Percentiles rank a stretch among this genome's conserved stretches.
phyloP scores from a whole-genome alignment of 2,113 vertebrate species.

The Salvelinus alpinus region DNA sequence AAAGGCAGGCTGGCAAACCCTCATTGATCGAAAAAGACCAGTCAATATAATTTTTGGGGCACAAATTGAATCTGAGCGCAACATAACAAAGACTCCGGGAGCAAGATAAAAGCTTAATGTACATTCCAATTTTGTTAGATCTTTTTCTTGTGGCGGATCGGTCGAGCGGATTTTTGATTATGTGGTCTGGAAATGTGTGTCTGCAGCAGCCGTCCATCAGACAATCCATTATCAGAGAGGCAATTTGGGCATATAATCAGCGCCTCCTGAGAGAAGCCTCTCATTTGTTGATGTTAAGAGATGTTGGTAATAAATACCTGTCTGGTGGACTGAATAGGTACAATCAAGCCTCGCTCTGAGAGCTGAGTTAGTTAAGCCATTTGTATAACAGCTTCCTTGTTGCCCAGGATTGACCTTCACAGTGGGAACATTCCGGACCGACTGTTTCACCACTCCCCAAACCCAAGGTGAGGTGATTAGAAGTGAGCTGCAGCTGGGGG shows the following conservation, averaged over 20 bases:
- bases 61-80: constrained; percentile 41
- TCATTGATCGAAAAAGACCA: constrained; percentile 39
- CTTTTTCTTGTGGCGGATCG: not conserved
- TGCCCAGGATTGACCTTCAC: constrained; percentile 46
- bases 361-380: constrained; percentile 22
- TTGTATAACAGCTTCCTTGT: constrained; percentile 14
- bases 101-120: constrained; percentile 31
- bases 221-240: constrained; percentile 30
- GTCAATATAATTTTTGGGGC: constrained; percentile 31
- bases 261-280: not conserved
- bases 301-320: constrained; percentile 30
- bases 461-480: constrained; percentile 51
- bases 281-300: constrained; percentile 29
- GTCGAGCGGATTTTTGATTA: constrained; percentile 22
- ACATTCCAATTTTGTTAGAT: constrained; percentile 2
- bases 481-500: constrained; percentile 21
- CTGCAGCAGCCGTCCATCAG: constrained; percentile 18
- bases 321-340: constrained; percentile 21
- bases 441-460: constrained; percentile 19
- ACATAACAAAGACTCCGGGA: constrained; percentile 25
- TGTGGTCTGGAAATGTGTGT: constrained; percentile 21
- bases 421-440: not conserved
- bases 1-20: constrained; percentile 41
- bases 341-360: constrained; percentile 28
- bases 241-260: constrained; percentile 1